These are phyloP conservation scores for Agrenia bidenticulata DNA, from an alignment of 2,888 invertebrate species.

Conservation along the genomic window DNA sequence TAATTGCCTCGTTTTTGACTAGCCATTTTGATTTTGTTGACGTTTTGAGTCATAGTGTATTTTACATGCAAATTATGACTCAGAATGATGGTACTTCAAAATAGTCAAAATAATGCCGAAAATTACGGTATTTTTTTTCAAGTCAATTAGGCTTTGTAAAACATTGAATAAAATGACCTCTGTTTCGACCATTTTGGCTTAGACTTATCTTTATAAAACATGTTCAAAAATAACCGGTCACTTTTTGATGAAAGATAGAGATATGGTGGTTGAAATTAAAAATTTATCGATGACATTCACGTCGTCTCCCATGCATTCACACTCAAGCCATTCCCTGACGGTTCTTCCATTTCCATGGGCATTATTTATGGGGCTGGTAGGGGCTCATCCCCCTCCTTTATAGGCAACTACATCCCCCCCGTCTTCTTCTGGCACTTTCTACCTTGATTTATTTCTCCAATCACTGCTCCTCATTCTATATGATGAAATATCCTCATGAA, in stretches of 20 bases:
- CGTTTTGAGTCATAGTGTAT: too few relatives aligned
- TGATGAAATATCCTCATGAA: constrained; percentile 7
- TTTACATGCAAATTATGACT: too few relatives aligned
- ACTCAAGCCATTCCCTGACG: constrained; percentile 52
- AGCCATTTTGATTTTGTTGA: too few relatives aligned
- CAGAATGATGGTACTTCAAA: too few relatives aligned
- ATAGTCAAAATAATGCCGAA: too few relatives aligned
- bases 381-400: constrained; percentile 45
- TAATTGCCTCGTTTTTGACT: too few relatives aligned
- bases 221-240: constrained; percentile 33
- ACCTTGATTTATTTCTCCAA: constrained; percentile 49
- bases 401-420: constrained; percentile 42
- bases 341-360: constrained; percentile 53
- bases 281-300: constrained; percentile 53
- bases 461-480: constrained; percentile 40
- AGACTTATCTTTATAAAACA: constrained; percentile 54
- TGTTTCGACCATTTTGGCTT: too few relatives aligned
- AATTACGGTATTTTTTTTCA: too few relatives aligned
- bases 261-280: too few relatives aligned
- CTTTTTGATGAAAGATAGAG: too few relatives aligned
- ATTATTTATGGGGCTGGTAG: constrained; percentile 50
- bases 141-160: too few relatives aligned
- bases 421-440: constrained; percentile 17
- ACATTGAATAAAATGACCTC: too few relatives aligned
- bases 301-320: constrained; percentile 53